Evolutionary conservation across 2,113 vertebrate genomes (phyloP).

Genomic region (Apus apus): DNA sequence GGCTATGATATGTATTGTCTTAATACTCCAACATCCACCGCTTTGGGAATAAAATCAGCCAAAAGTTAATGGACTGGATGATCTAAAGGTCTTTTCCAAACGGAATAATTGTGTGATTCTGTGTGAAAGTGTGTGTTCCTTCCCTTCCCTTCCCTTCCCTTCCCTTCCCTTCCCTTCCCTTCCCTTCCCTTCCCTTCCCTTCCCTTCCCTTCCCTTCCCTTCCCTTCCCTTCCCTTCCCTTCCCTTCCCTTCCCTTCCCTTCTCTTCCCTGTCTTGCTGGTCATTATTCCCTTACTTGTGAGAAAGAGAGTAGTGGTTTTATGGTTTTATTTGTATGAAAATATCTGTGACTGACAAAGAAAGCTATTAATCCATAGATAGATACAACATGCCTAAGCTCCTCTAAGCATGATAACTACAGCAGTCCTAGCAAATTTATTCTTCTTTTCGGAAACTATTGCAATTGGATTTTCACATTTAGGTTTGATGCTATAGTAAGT

Average conservation of each 20-base stretch:
- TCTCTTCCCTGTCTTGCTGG: too few relatives aligned
- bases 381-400: slow-evolving; percentile 34
- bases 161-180: too few relatives aligned
- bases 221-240: too few relatives aligned
- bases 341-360: neutral
- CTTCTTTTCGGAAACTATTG: slow-evolving; percentile 54
- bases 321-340: neutral
- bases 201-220: too few relatives aligned
- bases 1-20: neutral
- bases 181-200: too few relatives aligned
- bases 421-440: slow-evolving; percentile 30
- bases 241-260: too few relatives aligned
- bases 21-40: neutral
- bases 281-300: slow-evolving; percentile 20
- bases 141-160: too few relatives aligned
- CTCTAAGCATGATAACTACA: slow-evolving; percentile 55
- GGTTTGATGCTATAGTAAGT: slow-evolving; percentile 55
- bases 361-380: slow-evolving; percentile 65
- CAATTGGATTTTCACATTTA: slow-evolving; percentile 58
- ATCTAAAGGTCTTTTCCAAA: too few relatives aligned
- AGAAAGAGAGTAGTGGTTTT: neutral
- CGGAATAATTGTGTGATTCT: too few relatives aligned
- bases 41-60: neutral
- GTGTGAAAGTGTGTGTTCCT: too few relatives aligned
- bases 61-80: neutral